Evolutionary conservation across 2,113 vertebrate species (phyloP), one percentile per base, ranked within the genome.

Genomic region (Chaenogobius annularis): DNA sequence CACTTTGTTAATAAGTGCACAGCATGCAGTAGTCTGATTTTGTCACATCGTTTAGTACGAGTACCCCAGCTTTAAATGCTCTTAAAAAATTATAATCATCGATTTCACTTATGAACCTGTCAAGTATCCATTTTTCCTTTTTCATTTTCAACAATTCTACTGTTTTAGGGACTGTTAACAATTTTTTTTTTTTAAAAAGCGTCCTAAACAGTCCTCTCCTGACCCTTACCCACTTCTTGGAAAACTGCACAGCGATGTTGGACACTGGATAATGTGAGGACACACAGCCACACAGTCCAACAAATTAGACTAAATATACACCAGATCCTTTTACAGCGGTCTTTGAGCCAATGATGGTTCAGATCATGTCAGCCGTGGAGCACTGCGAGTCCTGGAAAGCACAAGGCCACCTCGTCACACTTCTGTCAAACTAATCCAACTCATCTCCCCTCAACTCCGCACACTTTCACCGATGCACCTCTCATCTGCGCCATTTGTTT

Each of bases 401-500:
- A 55, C 73, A 62, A 74, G 72, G 83, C 70, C 83, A 82, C 58
- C 48, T 81, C 75, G 81, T 74, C 74, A 74, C 85, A 47, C 85
- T 88, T 89, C 87, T 92, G 84, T 88, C 80, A 80, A 68, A 56
- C 66, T 74, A 83, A 73, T 84, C 73, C 48, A 69, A 79, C 82
- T 83, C 80, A 86, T 83, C 82, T 85, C 83, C 81, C 46, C 68
- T 85, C 88, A 85, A 80, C 82, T 86, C 83, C 81, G 72, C 84
- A 88, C 84, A 88, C 86, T 88, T 88, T 87, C 87, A 75, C 87
- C 84, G 71, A 75, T 66, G 78, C 72, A 0, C 81, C 70, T 66
- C 79, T 89, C 85, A 11, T 75, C 68, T 75, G 44, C 31, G 63
- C 85, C 90, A 90, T 90, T 89, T 90, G 89, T 90, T 91, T 89